These are phyloP conservation scores for Monoplex corrugatus DNA, from an alignment of 2,888 invertebrate species.

Conservation along the genomic window DNA sequence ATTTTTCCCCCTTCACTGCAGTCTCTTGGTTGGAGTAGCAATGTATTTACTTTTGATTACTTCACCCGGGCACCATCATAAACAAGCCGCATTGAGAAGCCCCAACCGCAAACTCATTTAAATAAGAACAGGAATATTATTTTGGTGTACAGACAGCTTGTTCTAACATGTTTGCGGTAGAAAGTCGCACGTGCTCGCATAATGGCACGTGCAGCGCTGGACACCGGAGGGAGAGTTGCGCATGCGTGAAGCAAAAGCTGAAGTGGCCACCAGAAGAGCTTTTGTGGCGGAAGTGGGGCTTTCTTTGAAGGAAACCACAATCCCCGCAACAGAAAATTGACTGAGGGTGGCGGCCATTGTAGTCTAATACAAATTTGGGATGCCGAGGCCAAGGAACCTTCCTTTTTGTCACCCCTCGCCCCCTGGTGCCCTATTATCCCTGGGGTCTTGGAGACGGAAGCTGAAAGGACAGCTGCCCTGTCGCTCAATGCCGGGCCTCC, in stretches of 20 bases:
- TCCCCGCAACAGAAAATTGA: constrained; percentile 45
- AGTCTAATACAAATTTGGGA: constrained; percentile 40
- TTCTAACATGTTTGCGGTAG: constrained; percentile 45
- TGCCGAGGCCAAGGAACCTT: constrained; percentile 20
- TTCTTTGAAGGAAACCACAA: constrained; percentile 33
- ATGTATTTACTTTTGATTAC: constrained; percentile 45
- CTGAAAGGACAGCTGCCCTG: constrained; percentile 36
- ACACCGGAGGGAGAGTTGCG: constrained; percentile 38
- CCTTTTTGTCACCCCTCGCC: neutral
- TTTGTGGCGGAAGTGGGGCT: constrained; percentile 41
- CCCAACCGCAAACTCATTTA: constrained; percentile 38
- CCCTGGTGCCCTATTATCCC: constrained; percentile 19
- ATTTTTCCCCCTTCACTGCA: neutral
- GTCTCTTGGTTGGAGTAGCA: neutral
- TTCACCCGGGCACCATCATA: neutral
- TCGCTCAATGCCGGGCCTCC: constrained; percentile 1
- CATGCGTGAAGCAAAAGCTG: constrained; percentile 20
- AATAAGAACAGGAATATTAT: constrained; percentile 36
- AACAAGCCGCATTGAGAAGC: neutral
- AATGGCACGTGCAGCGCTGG: constrained; percentile 46
- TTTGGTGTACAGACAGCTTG: constrained; percentile 31
- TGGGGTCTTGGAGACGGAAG: constrained; percentile 29
- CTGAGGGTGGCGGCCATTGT: constrained; percentile 28
- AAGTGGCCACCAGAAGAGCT: constrained; percentile 47
- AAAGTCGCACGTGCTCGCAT: constrained; percentile 45